Evolutionary conservation across 1,140 invertebrate genomes (phyloP), one percentile per base, ranked within the genome.

Genomic region (Anastatus disparis): DNA sequence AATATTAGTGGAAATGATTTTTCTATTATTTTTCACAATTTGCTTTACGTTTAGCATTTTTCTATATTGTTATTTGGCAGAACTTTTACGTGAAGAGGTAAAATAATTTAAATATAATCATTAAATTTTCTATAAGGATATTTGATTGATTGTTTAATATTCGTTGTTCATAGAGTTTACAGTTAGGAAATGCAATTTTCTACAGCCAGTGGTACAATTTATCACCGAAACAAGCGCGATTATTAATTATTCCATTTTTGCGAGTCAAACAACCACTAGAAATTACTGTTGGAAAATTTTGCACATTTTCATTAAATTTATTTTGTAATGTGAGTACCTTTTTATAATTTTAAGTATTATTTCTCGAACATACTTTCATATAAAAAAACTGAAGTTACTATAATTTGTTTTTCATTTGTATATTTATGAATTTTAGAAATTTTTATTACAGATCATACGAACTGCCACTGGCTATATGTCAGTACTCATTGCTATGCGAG

Each of bases 251-350:
- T 26, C 70, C 76, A 9, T 75, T 80, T 74, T 62, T 73, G 63
- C 58, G 75, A 13, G 55, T 73, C 3, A 75, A 74, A 66, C 71
- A 50, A 59, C 75, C 78, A 38, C n/a, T 74, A 13, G 52, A 59
- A 48, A 31, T 80, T 15, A 76, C 74, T 24, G 76, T 74, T 62
- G 74, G 74, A 15, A 78, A 78, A 70, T 74, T 80, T 68, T 74
- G 53, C 12, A 44, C 55, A 10, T 46, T 78, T 35, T 72, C 66
- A 10, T 71, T 78, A 7, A 53, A 62, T 20, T 52, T 74, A 4
- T 76, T 76, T 29, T 65, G 29, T 35, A 40, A 61, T 10, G 71
- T 75, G 73, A 55, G 35, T 65, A 52, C n/a, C n/a, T n/a, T n/a
- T n/a, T n/a, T n/a, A n/a, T n/a, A n/a, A n/a, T n/a, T n/a, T n/a